Base-by-base conservation (phyloP, 2,888 invertebrate genomes). In the Oscheius sp. region DNA sequence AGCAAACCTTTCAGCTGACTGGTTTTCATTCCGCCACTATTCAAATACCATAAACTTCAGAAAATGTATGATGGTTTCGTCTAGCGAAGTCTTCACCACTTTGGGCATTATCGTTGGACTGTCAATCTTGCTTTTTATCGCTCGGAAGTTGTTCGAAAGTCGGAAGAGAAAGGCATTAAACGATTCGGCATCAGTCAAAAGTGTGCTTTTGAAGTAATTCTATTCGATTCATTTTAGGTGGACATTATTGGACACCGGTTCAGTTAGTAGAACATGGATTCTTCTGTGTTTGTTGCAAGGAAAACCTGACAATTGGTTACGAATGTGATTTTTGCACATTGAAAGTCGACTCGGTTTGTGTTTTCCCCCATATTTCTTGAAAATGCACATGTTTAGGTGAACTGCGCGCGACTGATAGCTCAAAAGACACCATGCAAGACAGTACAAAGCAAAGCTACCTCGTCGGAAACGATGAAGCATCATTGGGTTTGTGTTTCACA, bases 271-370 rank as follows among this genome's bases (percentile, higher is more conserved):
- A 80, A 21, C 76, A 77, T 55, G 76, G 76, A 21, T 76, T 74
- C 59, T 82, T 77, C 72, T 82, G 82, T 53, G 65, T 74, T n/a
- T 76, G 76, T 35, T 82, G 82, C 72, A 76, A 78, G 57, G 59
- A 77, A 53, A 77, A 79, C 58, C 74, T 82, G 11, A 74, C 77
- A 21, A 62, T 72, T 53, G 82, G 82, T 47, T 82, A 80, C 58
- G 79, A 80, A 73, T 82, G 82, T 73, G 82, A 82, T 75, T 79
- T 80, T 66, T 82, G 82, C 55, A 74, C 76, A 9, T 62, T 82
- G 32, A 82, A 79, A 63, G 79, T 82, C 1, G 77, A 80, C 62
- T 73, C 76, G 60, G 81, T 82, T 21, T 74, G 74, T 73, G 72
- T 73, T 11, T 65, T 13, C 32, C 11, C 2, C 21, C 21, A n/a